These are phyloP conservation scores for Lophura nycthemera DNA, from an alignment of 2,113 vertebrate species.

Conservation along the genomic window DNA sequence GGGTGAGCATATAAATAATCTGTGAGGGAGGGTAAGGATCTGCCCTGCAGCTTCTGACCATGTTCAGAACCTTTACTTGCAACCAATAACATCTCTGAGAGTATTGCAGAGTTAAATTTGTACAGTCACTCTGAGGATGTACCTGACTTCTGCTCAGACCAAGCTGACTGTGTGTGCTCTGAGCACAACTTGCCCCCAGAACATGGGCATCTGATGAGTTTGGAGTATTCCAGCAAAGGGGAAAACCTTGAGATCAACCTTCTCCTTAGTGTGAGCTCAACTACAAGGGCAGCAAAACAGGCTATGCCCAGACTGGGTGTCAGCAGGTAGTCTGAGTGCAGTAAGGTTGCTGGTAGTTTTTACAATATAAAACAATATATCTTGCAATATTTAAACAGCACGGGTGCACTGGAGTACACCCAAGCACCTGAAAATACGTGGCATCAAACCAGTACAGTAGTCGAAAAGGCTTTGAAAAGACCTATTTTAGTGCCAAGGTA, in stretches of 20 bases:
- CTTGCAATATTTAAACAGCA: background rate
- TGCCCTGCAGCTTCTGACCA: background rate
- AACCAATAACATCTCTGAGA: background rate
- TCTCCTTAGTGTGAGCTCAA: background rate
- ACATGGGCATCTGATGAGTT: accelerated
- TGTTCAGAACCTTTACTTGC: background rate
- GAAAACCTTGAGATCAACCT: background rate
- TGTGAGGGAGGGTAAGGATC: background rate
- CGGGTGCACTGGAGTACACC: accelerated
- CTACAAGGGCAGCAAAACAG: accelerated
- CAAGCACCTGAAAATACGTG: background rate
- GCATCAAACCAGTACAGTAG: background rate
- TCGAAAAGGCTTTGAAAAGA: constrained; percentile 32
- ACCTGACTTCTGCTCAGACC: background rate
- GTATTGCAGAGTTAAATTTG: background rate
- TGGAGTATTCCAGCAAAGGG: background rate
- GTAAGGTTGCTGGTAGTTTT: background rate
- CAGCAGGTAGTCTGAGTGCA: background rate
- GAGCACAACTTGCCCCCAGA: background rate
- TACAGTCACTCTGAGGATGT: background rate
- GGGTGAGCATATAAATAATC: background rate
- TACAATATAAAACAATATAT: background rate
- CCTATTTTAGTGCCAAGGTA: constrained; percentile 52
- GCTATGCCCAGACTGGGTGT: background rate
- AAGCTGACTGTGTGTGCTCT: accelerated